A percentile compares a stretch with the other conserved stretches of the same genome.
These are phyloP conservation scores for Scaptomyza flava DNA, from an alignment of 2,888 invertebrate genomes.

Conservation along the genomic window DNA sequence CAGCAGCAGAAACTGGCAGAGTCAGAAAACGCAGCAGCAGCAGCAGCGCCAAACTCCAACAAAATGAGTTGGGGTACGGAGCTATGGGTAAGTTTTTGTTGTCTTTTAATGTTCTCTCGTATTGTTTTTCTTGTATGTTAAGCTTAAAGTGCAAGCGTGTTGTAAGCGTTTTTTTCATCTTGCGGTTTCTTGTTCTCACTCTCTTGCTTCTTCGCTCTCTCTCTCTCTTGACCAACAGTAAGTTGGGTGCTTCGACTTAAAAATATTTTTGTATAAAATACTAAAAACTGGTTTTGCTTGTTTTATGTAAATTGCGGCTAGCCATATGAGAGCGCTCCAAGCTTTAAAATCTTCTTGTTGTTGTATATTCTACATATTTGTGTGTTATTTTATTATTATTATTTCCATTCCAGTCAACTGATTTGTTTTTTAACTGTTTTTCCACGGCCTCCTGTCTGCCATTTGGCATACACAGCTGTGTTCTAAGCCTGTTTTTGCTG, in stretches of 20 bases:
- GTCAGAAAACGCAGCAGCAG: constrained; percentile 78
- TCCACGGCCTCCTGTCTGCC: constrained; percentile 47
- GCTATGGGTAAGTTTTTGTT: constrained; percentile 82
- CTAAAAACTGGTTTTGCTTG: constrained; percentile 78
- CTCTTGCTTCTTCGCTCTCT: constrained; percentile 10
- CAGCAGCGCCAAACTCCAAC: constrained; percentile 80
- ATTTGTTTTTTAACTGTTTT: constrained; percentile 45
- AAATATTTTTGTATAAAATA: constrained; percentile 39
- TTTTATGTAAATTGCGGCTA: constrained; percentile 81
- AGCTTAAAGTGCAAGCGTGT: constrained; percentile 52
- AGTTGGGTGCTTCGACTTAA: constrained; percentile 44
- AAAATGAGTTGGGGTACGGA: constrained; percentile 84
- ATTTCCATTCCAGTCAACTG: constrained; percentile 29
- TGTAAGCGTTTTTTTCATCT: constrained; percentile 28
- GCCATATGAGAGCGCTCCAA: constrained; percentile 62
- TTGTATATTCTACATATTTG: constrained; percentile 39
- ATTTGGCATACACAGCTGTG: constrained; percentile 47
- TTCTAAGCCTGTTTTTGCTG: constrained; percentile 15
- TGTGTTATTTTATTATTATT: constrained; percentile 19
- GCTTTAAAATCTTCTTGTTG: constrained; percentile 58
- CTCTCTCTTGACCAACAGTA: constrained; percentile 45
- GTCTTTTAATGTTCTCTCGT: not conserved
- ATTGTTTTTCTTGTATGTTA: constrained; percentile 6
- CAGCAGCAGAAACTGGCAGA: constrained; percentile 81
- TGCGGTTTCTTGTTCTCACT: constrained; percentile 3